A percentile compares a stretch with the other conserved stretches of the same genome.
Conservation (phyloP, 1,140 invertebrate species). For the Drosophila neocordata region DNA sequence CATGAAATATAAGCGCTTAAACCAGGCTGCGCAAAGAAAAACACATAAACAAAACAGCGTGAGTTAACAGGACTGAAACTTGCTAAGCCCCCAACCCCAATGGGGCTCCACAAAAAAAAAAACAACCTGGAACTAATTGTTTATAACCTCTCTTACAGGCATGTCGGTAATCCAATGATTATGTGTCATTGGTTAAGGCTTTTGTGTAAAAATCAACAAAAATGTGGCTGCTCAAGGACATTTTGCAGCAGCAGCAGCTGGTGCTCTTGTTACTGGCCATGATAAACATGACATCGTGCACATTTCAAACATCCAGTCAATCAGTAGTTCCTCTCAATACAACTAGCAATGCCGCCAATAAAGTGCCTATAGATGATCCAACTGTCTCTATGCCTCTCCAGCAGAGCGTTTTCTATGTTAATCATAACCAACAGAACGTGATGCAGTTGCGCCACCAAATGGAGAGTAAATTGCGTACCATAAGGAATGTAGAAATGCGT, state of each 20-base stretch:
- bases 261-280: conserved; percentile 31
- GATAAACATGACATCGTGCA: conserved; percentile 6
- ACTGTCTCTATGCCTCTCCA: conserved; percentile 59
- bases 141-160: not conserved
- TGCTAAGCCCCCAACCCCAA: not conserved
- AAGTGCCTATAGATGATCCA: conserved; percentile 66
- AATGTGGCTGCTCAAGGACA: conserved; percentile 34
- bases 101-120: not conserved
- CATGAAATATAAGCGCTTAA: not conserved
- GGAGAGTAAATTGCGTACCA: conserved; percentile 74
- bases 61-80: not conserved
- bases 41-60: conserved; percentile 50
- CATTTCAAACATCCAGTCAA: conserved; percentile 47
- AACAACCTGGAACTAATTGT: not conserved
- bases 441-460: conserved; percentile 70
- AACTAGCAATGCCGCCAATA: conserved; percentile 64
- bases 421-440: conserved; percentile 77
- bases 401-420: conserved; percentile 70
- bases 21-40: conserved; percentile 24
- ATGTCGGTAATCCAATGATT: conserved; percentile 32
- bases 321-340: conserved; percentile 45
- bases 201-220: conserved; percentile 18
- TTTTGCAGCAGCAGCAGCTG: conserved; percentile 17
- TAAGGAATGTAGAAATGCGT: conserved; percentile 85
- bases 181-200: conserved; percentile 36